Evolutionary conservation across 2,113 vertebrate species (phyloP), one percentile per base, ranked within the genome.

Genomic region (Procapra przewalskii): DNA sequence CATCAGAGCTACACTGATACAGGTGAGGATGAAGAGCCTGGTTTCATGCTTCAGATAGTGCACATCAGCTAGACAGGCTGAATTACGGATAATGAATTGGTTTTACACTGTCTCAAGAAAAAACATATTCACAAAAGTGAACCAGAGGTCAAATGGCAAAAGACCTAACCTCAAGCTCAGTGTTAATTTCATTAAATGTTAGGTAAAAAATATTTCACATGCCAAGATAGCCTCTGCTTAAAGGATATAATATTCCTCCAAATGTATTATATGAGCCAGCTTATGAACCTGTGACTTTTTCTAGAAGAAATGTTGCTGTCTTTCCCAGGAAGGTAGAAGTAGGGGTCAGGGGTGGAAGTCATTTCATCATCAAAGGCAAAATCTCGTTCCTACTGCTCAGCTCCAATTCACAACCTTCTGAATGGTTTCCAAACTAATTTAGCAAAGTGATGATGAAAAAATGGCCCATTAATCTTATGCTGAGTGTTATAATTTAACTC

Each of bases 371-470:
- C 16, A 57, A 52, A 75, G 81, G 33, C n/a, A 25, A 52, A 67
- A 10, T 91, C 48, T 93, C n/a, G 86, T 86, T 81, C 40, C 12
- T 92, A 29, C 2, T 57, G 50, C 75, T 92, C 17, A 36, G 59
- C 45, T 90, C 48, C 7, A 48, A 15, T 48, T 90, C 82, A 83
- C 67, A 62, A 50, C 54, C 59, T n/a, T 12, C 0, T 52, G 90
- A 98, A 95, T 33, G 5, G 10, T n/a, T 96, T 98, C 77, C 71
- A 95, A 87, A 97, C 81, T 57, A 62, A 92, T 88, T 89, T 82
- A 85, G 90, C 85, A 96, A 82, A 92, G 55, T 79, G 57, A 75
- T 75, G 43, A 90, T 86, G 88, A 11, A 8, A 83, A 95, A 91
- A 52, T 3, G 12, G 33, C 16, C 57, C 81, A 62, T 57, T 54